Conservation (phyloP, 1,140 invertebrate species). For the Mercenaria mercenaria region DNA sequence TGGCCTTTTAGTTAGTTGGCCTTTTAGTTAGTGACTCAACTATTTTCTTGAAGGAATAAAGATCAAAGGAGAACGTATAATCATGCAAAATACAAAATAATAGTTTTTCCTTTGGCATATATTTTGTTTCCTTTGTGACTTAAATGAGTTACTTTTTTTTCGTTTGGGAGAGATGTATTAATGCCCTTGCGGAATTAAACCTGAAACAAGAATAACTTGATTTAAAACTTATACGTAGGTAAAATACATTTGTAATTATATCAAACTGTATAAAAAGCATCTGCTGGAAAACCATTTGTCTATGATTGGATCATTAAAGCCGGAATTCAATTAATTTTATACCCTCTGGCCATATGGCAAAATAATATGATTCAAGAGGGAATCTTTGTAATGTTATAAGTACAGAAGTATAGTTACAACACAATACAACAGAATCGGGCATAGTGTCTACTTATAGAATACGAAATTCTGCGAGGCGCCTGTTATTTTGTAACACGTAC, state of each 20-base stretch:
- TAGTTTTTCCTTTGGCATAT: too few species aligned
- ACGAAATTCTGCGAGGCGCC: neutral
- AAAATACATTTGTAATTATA: neutral
- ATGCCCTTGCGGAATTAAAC: too few species aligned
- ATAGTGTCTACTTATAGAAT: neutral
- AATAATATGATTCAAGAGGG: neutral
- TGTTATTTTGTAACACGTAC: neutral
- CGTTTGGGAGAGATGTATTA: too few species aligned
- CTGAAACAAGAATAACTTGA: neutral
- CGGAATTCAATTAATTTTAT: constrained; percentile 25
- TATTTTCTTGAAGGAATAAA: too few species aligned
- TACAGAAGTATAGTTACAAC: neutral
- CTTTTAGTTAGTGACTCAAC: too few species aligned
- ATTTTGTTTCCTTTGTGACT: too few species aligned
- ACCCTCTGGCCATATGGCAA: neutral
- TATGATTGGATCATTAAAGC: neutral
- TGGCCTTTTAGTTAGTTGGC: too few species aligned
- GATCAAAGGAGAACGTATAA: too few species aligned
- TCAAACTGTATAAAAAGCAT: neutral
- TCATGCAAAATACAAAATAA: too few species aligned
- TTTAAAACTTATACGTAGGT: neutral
- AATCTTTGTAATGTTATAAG: neutral
- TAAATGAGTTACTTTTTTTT: too few species aligned
- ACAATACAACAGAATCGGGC: neutral
- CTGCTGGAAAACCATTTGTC: neutral